These are phyloP conservation scores for Alces alces DNA, from an alignment of 2,113 vertebrate genomes.

Conservation along the genomic window DNA sequence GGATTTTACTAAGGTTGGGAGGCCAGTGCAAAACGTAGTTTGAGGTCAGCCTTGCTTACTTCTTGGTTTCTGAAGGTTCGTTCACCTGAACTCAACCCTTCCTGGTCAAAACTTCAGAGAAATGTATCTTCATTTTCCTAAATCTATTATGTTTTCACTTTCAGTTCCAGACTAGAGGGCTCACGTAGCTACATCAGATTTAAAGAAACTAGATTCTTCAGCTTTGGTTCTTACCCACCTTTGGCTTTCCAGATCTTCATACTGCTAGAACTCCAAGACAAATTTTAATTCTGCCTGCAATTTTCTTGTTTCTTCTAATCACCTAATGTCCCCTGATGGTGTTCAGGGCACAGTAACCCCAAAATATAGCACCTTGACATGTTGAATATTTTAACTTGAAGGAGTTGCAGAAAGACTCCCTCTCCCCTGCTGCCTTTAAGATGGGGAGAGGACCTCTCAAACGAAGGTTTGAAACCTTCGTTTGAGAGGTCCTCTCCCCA, in stretches of 20 bases:
- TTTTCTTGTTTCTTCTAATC: conserved; percentile 6
- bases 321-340: background rate
- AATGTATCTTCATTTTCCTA: background rate
- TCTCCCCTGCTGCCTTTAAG: background rate
- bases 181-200: background rate
- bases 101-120: background rate
- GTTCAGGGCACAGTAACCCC: background rate
- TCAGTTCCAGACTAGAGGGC: background rate
- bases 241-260: background rate
- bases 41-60: background rate
- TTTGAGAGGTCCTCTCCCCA: background rate
- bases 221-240: background rate
- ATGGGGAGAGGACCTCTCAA: too few relatives aligned
- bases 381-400: background rate
- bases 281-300: background rate
- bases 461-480: background rate
- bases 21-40: background rate
- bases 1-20: background rate
- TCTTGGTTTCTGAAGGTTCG: background rate
- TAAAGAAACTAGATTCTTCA: background rate
- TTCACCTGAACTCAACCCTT: background rate
- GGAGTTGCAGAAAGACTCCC: background rate
- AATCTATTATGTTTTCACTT: background rate
- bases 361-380: background rate
- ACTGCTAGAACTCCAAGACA: background rate